A percentile compares a stretch with the other conserved stretches of the same genome.
These are phyloP conservation scores for Vombatus ursinus DNA, from an alignment of 2,113 vertebrate genomes.

Conservation along the genomic window DNA sequence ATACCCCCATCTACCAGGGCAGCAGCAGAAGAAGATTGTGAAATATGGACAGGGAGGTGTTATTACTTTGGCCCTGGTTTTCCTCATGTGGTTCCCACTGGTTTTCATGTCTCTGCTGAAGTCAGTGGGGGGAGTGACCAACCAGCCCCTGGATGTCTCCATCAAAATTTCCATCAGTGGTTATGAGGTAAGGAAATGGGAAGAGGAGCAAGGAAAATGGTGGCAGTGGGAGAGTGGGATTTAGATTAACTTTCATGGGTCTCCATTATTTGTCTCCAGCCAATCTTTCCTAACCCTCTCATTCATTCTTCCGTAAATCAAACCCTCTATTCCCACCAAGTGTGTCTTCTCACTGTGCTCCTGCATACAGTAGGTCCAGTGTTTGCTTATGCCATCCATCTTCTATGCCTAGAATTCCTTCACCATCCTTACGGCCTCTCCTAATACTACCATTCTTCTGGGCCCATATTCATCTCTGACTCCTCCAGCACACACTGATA, in stretches of 20 bases:
- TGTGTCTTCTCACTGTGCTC: not conserved
- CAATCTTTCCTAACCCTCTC: not conserved
- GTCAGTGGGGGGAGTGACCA: conserved; percentile 82
- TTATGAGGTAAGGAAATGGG: conserved; percentile 78
- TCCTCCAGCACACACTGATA: not conserved
- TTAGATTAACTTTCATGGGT: not conserved
- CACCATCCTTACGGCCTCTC: not conserved
- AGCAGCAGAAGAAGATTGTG: conserved; percentile 86
- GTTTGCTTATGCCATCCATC: not conserved
- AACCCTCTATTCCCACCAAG: not conserved
- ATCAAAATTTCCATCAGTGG: conserved; percentile 83
- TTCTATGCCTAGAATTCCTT: not conserved
- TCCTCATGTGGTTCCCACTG: conserved; percentile 85
- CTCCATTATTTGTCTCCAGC: not conserved
- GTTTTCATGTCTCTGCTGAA: conserved; percentile 87
- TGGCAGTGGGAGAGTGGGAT: not conserved
- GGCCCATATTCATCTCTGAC: not conserved
- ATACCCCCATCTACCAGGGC: conserved; percentile 83
- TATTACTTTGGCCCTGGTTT: conserved; percentile 82
- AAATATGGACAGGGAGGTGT: conserved; percentile 84
- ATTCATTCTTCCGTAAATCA: not conserved
- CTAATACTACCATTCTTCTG: not conserved
- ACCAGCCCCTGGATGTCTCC: conserved; percentile 82
- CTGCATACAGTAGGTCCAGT: not conserved
- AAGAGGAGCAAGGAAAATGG: not conserved